Base-by-base conservation (phyloP, 2,888 invertebrate genomes). In the Sinhomidia bicolor region DNA sequence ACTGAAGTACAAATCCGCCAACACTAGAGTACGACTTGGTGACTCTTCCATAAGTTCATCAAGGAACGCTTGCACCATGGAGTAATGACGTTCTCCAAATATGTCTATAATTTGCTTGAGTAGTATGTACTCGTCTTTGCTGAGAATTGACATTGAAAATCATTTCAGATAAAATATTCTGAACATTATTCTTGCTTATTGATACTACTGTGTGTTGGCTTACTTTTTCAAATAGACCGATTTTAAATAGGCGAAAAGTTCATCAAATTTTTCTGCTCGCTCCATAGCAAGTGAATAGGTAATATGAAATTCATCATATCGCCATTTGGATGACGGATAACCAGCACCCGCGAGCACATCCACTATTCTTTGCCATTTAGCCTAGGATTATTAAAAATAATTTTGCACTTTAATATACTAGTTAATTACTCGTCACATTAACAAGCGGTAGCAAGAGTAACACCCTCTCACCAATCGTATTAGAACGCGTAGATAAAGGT, bases 401-500 rank as follows among this genome's bases (percentile, higher is more conserved):
- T n/a, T n/a, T n/a, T n/a, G n/a, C n/a, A n/a, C n/a, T n/a, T n/a
- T n/a, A n/a, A n/a, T n/a, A n/a, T n/a, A n/a, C n/a, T n/a, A n/a
- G n/a, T n/a, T n/a, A n/a, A n/a, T n/a, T n/a, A n/a, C n/a, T n/a
- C n/a, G n/a, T n/a, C n/a, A n/a, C n/a, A n/a, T n/a, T n/a, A n/a
- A n/a, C n/a, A n/a, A n/a, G n/a, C n/a, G n/a, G 41, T 4, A 41
- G 44, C 44, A 9, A 6, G 44, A n/a, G n/a, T n/a, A n/a, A n/a
- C n/a, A n/a, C 12, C 51, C 68, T 88, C 26, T 57, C 36, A 92
- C 93, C 91, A 92, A 93, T 79, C 93, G 93, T 92, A 98, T 96
- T 71, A 98, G 94, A 89, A 99, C 97, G 95, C 98, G 97, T 85
- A 99, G 94, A 94, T 98, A 98, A 62, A 99, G 95, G 87, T 97